Percentiles rank a stretch among this genome's conserved stretches.
Conservation (phyloP, 2,888 invertebrate species). For the Unio delphinus region DNA sequence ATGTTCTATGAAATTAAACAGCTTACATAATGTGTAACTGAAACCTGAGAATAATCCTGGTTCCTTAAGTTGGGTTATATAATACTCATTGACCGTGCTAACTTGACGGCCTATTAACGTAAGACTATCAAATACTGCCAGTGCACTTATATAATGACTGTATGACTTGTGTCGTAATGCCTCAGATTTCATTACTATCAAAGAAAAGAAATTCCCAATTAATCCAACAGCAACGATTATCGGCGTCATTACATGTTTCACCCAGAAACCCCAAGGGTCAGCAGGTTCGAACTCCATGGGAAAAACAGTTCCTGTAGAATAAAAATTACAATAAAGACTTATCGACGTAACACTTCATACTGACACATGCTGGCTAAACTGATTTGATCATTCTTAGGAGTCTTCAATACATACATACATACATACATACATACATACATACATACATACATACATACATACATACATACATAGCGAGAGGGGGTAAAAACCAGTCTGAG, state of each 20-base stretch:
- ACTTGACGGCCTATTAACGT: constrained; percentile 52
- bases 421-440: no score
- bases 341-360: no score
- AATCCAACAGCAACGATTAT: constrained; percentile 59
- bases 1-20: constrained; percentile 57
- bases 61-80: constrained; percentile 4
- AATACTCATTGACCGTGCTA: constrained; percentile 41
- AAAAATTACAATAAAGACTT: no score
- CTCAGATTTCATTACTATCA: constrained; percentile 64
- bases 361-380: no score
- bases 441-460: no score
- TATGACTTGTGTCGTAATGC: constrained; percentile 63
- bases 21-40: constrained; percentile 55
- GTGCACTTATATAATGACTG: constrained; percentile 63
- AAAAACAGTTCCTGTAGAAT: no score
- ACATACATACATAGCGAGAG: no score
- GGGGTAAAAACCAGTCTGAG: no score
- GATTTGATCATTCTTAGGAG: no score
- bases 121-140: constrained; percentile 64
- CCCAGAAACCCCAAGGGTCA: constrained; percentile 54
- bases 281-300: not conserved
- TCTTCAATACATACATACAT: no score
- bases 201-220: constrained; percentile 62
- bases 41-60: constrained; percentile 40
- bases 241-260: constrained; percentile 57